Percentiles rank a stretch among this genome's conserved stretches.
These are phyloP conservation scores for Euzophera pinguis DNA, from an alignment of 2,888 invertebrate species.

Conservation along the genomic window DNA sequence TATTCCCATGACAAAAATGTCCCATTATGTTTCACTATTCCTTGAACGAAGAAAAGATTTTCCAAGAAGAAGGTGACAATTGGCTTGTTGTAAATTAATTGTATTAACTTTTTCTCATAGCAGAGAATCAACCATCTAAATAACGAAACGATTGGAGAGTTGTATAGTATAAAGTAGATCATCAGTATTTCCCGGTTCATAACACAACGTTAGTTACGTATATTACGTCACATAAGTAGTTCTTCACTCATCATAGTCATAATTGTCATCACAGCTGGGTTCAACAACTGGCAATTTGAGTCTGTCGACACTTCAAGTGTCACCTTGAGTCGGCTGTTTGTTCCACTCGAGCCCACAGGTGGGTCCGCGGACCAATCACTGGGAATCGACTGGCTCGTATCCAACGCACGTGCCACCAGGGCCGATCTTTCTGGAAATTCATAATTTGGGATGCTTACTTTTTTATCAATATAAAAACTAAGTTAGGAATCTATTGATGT, in stretches of 20 bases:
- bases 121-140: too few species aligned
- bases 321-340: conserved; percentile 5
- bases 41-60: too few species aligned
- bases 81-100: too few species aligned
- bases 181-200: not conserved
- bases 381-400: conserved; percentile 31
- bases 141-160: too few species aligned
- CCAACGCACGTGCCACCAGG: conserved; percentile 35
- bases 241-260: not conserved
- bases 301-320: conserved; percentile 3
- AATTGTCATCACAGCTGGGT: not conserved
- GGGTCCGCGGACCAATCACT: not conserved
- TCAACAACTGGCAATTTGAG: not conserved
- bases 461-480: too few species aligned
- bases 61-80: too few species aligned
- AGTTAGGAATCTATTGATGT: too few species aligned
- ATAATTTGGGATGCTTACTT: not conserved
- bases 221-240: not conserved
- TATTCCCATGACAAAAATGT: not conserved
- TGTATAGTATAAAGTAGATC: too few species aligned
- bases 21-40: too few species aligned
- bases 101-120: too few species aligned
- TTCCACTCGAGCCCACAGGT: conserved; percentile 1
- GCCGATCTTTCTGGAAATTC: not conserved
- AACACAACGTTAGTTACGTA: not conserved